Base-by-base conservation (phyloP, 1,140 invertebrate genomes). In the Scaptomyza montana region DNA sequence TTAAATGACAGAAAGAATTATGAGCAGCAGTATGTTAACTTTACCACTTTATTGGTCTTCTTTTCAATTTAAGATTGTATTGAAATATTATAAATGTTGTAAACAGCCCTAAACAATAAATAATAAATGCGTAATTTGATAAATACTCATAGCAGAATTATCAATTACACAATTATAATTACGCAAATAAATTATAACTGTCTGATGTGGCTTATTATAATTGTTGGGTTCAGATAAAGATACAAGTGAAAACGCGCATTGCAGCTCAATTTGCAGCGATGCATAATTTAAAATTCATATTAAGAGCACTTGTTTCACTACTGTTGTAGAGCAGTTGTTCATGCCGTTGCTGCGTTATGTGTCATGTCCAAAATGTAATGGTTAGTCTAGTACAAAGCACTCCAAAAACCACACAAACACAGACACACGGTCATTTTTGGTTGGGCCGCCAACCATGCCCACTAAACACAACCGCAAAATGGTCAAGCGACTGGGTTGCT, bases 341-440 rank as follows among this genome's bases (percentile, higher is more conserved):
- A 28, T 49, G 64, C 50, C 9, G 33, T 36, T 60, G 63, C 55
- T 66, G 36, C 69, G 39, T 49, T 51, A 75, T 74, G 71, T 72
- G 75, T 57, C 63, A 63, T 78, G 62, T 50, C 65, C 81, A 77
- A 70, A 80, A 86, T 77, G 74, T 78, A 77, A 50, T 71, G 77
- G 77, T 74, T 67, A 54, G 62, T 64, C 21, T 16, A 51, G 51
- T 12, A 21, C 51, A 21, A 43, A 16, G 13, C 49, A 30, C 41
- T 13, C n/a, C n/a, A 21, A 19, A 16, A 46, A 51, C 21, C 45
- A 39, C 54, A 33, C 47, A 33, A 16, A 25, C 65, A 47, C 39
- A 21, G 13, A 43, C 43, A 33, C 6, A 33, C 25, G 10, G 30
- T 30, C 7, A n/a, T 33, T 25, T 57, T 16, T 36, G 33, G 33